Percentiles rank a stretch among this genome's conserved stretches.
Evolutionary conservation across 2,888 invertebrate genomes (phyloP).

Genomic region (Celastrina argiolus): DNA sequence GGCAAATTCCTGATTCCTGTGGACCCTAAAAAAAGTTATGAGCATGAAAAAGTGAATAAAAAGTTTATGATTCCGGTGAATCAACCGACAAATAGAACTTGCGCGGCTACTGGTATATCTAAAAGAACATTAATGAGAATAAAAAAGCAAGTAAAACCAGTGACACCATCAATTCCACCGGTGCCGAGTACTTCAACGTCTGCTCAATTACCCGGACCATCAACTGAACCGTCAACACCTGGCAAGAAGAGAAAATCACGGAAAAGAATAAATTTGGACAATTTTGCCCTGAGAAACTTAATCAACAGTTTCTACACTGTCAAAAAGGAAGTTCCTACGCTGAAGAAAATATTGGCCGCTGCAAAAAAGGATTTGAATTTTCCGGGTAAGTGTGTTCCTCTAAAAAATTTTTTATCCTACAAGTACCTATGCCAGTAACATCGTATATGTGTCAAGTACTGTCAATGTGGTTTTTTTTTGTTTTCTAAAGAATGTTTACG

Average conservation of each 20-base stretch:
- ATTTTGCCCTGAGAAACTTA: background rate
- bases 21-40: background rate
- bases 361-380: conserved; percentile 21
- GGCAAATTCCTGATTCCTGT: background rate
- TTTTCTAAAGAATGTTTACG: too few species aligned
- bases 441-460: too few species aligned
- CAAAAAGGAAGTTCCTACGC: background rate
- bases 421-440: too few species aligned
- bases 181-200: background rate
- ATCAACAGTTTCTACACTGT: background rate
- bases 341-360: conserved; percentile 12
- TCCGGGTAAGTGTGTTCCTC: conserved; percentile 6
- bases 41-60: background rate
- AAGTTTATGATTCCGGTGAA: background rate
- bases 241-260: background rate
- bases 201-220: too few species aligned
- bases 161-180: background rate
- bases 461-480: too few species aligned
- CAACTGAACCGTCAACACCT: background rate
- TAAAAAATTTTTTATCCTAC: conserved; percentile 1
- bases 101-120: background rate
- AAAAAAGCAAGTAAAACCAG: background rate
- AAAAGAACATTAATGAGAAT: background rate
- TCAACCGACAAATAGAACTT: background rate
- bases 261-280: background rate